phyloP scores from a whole-genome alignment of 2,113 vertebrate genomes.

The Brachypteracias leptosomus region DNA sequence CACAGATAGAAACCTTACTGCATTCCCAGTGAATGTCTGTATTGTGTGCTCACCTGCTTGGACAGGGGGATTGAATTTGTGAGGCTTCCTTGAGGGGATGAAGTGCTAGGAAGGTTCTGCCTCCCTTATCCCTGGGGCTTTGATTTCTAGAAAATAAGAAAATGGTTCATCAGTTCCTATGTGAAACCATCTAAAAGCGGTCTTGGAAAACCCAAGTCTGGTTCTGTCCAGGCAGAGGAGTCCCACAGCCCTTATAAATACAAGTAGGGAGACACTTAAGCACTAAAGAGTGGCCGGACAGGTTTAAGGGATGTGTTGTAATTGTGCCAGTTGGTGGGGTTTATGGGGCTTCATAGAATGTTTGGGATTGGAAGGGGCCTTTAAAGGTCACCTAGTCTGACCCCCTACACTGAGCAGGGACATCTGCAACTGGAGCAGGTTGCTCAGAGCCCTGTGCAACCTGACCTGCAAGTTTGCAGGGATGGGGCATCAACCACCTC shows the following conservation, averaged over 20 bases:
- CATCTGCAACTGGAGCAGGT: neutral
- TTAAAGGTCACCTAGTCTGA: neutral
- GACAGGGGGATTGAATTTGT: accelerated
- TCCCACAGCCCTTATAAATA: neutral
- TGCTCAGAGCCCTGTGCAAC: neutral
- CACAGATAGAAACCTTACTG: accelerated
- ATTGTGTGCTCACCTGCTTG: neutral
- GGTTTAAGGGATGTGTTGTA: accelerated
- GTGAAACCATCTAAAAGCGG: neutral
- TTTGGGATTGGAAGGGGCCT: neutral
- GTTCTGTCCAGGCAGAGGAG: accelerated
- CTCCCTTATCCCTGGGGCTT: neutral
- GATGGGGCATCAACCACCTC: neutral
- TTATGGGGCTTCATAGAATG: neutral
- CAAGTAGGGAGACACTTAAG: accelerated
- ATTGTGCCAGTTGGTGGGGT: accelerated
- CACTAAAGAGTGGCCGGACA: accelerated
- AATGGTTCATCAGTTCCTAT: neutral
- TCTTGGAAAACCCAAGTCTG: neutral
- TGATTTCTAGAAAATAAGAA: no score
- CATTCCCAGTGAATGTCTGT: neutral
- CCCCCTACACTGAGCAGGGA: neutral
- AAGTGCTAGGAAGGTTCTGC: neutral
- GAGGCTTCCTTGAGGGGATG: neutral
- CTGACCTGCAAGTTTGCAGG: neutral